Percentiles rank a stretch among this genome's conserved stretches.
These are phyloP conservation scores for Ichneumoninae sp. DNA, from an alignment of 2,888 invertebrate species.

Conservation along the genomic window DNA sequence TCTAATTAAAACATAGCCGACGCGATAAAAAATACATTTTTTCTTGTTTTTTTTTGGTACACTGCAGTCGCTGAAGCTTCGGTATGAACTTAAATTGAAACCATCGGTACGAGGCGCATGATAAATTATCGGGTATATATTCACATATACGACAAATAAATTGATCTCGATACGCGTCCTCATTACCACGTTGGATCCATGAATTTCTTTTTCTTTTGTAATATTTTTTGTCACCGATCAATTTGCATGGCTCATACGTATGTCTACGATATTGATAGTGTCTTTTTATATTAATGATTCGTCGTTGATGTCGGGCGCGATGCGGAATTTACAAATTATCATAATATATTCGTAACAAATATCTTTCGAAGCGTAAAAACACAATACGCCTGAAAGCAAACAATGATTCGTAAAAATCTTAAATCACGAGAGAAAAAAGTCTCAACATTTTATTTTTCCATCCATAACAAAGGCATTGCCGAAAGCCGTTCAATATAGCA, in stretches of 20 bases:
- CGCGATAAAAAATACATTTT: constrained; percentile 70
- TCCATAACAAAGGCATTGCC: constrained; percentile 11
- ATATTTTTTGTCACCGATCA: constrained; percentile 29
- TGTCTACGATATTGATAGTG: constrained; percentile 9
- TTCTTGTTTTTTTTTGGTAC: constrained; percentile 59
- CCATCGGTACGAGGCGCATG: constrained; percentile 18
- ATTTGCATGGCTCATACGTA: constrained; percentile 41
- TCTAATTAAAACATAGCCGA: constrained; percentile 65
- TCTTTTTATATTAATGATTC: constrained; percentile 24
- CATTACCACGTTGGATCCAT: constrained; percentile 14
- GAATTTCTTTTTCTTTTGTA: constrained; percentile 20
- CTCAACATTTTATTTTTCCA: background rate
- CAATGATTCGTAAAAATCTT: constrained; percentile 8
- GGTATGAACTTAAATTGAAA: constrained; percentile 41
- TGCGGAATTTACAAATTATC: background rate
- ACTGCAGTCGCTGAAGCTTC: constrained; percentile 60
- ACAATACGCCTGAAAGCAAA: background rate
- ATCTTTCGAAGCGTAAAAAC: constrained; percentile 26
- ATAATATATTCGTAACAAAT: constrained; percentile 16
- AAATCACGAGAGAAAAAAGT: background rate
- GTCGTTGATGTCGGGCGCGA: constrained; percentile 5
- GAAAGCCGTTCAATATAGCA: constrained; percentile 22
- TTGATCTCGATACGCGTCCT: constrained; percentile 18
- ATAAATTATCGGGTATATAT: constrained; percentile 48
- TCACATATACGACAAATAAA: constrained; percentile 7